phyloP scores from a whole-genome alignment of 1,140 invertebrate genomes.

The Galleria mellonella region DNA sequence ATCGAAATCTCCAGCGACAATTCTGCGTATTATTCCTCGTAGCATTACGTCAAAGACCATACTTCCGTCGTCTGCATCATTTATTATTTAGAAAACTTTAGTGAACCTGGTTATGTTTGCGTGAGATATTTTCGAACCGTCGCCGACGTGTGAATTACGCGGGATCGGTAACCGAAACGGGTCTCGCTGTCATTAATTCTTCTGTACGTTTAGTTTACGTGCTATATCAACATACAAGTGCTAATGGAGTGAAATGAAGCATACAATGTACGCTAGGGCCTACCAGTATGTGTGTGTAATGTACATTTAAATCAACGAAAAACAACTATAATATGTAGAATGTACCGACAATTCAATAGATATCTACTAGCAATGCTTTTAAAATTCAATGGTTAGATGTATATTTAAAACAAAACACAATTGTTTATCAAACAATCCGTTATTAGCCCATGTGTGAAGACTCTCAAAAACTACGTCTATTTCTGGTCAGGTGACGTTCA shows the following conservation, averaged over 20 bases:
- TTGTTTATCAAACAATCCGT: too few relatives aligned
- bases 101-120: constrained; percentile 29
- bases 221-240: constrained; percentile 37
- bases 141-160: constrained; percentile 39
- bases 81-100: constrained; percentile 55
- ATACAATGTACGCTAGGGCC: constrained; percentile 4
- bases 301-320: too few relatives aligned
- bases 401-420: too few relatives aligned
- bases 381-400: too few relatives aligned
- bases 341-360: too few relatives aligned
- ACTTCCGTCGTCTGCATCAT: constrained; percentile 48
- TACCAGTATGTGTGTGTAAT: background rate
- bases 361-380: too few relatives aligned
- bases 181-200: constrained; percentile 36
- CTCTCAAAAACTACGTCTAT: too few relatives aligned
- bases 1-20: constrained; percentile 22
- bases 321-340: too few relatives aligned
- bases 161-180: constrained; percentile 22
- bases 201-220: constrained; percentile 37
- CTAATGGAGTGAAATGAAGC: constrained; percentile 47
- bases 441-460: too few relatives aligned
- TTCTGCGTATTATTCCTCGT: constrained; percentile 30
- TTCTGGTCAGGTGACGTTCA: too few relatives aligned
- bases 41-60: constrained; percentile 36
- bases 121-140: constrained; percentile 47